Percentiles rank a stretch among this genome's conserved stretches.
phyloP scores from a whole-genome alignment of 2,888 invertebrate genomes.

The Epistrophe grossulariae region DNA sequence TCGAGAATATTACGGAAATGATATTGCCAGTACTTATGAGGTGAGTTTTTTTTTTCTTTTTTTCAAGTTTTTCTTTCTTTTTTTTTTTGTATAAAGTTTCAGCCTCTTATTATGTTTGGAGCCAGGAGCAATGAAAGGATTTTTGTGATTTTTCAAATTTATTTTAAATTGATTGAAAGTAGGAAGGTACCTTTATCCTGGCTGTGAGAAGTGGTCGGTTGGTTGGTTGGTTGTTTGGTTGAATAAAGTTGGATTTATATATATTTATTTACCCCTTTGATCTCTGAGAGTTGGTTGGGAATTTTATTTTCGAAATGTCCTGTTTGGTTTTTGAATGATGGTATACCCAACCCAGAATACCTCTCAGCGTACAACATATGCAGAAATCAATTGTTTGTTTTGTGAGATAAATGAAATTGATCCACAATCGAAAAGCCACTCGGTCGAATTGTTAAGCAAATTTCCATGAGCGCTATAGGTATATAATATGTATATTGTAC shows the following conservation, averaged over 20 bases:
- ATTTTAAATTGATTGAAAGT: slow-evolving; percentile 71
- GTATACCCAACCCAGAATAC: not conserved
- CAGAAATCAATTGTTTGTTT: slow-evolving; percentile 36
- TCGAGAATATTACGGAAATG: slow-evolving; percentile 82
- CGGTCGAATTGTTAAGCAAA: slow-evolving; percentile 17
- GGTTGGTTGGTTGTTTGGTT: slow-evolving; percentile 11
- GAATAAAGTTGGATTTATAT: slow-evolving; percentile 43
- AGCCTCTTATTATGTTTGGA: slow-evolving; percentile 55
- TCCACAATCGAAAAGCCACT: slow-evolving; percentile 25
- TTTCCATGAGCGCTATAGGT: not conserved
- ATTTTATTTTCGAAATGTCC: slow-evolving; percentile 40
- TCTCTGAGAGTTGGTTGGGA: slow-evolving; percentile 6
- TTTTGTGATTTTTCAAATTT: slow-evolving; percentile 72
- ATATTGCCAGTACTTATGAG: slow-evolving; percentile 82
- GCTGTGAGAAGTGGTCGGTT: slow-evolving; percentile 9
- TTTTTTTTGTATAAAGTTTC: slow-evolving; percentile 37
- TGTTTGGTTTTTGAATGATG: slow-evolving; percentile 31
- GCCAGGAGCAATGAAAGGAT: slow-evolving; percentile 11
- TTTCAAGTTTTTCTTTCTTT: not conserved
- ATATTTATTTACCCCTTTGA: slow-evolving; percentile 55
- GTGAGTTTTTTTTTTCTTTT: slow-evolving; percentile 78
- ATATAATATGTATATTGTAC: not conserved
- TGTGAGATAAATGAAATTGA: slow-evolving; percentile 39
- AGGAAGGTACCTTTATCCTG: slow-evolving; percentile 46
- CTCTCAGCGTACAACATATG: not conserved